phyloP scores from a whole-genome alignment of 2,113 vertebrate species.

The Cisticola juncidis region DNA sequence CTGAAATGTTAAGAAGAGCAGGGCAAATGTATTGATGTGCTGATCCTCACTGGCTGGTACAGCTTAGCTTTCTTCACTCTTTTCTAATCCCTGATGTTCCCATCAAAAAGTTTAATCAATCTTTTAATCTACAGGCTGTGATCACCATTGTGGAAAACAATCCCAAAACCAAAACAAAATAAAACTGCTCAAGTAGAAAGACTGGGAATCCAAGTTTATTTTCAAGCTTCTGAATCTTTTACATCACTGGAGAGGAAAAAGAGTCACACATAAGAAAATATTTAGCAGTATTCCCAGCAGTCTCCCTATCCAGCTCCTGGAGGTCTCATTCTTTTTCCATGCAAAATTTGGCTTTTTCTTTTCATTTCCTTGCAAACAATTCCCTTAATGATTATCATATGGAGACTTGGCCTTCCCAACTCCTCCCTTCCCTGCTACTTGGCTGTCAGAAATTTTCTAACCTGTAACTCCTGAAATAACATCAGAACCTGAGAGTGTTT shows the following conservation, averaged over 20 bases:
- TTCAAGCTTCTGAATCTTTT: neutral
- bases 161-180: rapidly evolving
- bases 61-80: neutral
- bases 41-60: neutral
- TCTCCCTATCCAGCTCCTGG: rapidly evolving
- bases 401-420: neutral
- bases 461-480: neutral
- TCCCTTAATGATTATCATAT: neutral
- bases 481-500: neutral
- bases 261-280: neutral
- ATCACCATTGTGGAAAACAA: neutral
- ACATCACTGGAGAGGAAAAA: neutral
- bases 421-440: neutral
- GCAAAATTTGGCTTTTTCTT: neutral
- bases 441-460: neutral
- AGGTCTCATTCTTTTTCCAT: neutral
- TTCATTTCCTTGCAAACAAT: neutral
- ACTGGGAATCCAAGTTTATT: neutral
- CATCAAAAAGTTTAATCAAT: neutral
- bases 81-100: neutral
- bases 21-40: rapidly evolving
- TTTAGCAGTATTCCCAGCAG: neutral
- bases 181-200: neutral
- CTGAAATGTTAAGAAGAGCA: neutral
- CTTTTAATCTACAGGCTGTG: neutral